Conservation (phyloP, 2,797 vertebrate species). For the Scyliorhinus canicula region DNA sequence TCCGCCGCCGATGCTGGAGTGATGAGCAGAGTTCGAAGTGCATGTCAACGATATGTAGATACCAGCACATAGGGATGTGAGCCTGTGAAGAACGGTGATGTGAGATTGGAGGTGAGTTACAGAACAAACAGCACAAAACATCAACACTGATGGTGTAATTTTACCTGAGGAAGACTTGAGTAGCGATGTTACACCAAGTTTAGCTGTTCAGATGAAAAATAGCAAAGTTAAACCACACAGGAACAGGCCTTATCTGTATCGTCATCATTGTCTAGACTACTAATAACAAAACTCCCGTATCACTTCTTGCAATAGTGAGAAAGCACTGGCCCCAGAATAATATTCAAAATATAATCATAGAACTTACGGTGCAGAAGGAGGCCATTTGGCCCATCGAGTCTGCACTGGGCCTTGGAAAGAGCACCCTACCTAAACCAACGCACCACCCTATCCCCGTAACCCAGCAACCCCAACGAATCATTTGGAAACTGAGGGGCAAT, state of each 20-base stretch:
- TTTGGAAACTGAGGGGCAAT: no score
- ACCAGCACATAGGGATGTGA: neutral
- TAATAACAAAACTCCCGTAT: neutral
- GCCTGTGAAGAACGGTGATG: neutral
- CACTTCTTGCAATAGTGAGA: neutral
- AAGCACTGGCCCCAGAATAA: neutral
- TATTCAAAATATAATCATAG: neutral
- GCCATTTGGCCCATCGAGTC: no score
- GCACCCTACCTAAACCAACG: no score
- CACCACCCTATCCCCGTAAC: no score
- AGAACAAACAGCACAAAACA: neutral
- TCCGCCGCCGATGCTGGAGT: neutral
- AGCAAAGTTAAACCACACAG: conserved; percentile 6
- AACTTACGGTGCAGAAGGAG: no score
- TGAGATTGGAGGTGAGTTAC: neutral
- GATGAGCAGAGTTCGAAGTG: neutral
- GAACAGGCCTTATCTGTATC: neutral
- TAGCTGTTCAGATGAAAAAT: neutral
- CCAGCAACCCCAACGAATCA: no score
- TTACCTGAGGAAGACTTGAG: neutral
- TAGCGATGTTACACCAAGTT: neutral
- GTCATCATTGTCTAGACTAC: neutral
- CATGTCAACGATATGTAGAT: no score
- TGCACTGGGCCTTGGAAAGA: no score
- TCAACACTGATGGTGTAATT: neutral